A percentile compares a stretch with the other conserved stretches of the same genome.
These are phyloP conservation scores for Zonotrichia leucophrys DNA, from an alignment of 2,113 vertebrate species.

Conservation along the genomic window DNA sequence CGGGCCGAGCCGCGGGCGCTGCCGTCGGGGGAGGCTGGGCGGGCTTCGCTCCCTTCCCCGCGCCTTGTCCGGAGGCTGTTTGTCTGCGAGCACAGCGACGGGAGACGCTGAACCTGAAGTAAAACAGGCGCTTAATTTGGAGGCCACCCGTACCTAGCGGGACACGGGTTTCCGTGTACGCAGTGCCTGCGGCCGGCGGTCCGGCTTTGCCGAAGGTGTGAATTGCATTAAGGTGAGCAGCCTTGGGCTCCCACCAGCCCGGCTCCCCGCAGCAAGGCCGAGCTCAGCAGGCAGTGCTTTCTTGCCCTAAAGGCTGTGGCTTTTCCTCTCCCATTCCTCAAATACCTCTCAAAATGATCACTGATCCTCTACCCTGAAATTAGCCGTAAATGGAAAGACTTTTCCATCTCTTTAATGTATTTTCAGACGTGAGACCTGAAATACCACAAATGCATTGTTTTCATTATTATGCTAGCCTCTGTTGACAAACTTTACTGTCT, in stretches of 20 bases:
- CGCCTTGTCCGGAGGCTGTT: no score
- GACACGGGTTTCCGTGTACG: rapidly evolving
- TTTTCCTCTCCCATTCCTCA: background rate
- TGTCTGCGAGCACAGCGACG: rapidly evolving
- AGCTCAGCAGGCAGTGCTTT: rapidly evolving
- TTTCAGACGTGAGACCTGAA: background rate
- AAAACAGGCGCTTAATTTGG: rapidly evolving
- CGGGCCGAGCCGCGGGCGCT: background rate
- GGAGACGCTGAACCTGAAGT: background rate
- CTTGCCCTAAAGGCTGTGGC: no score
- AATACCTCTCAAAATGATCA: rapidly evolving
- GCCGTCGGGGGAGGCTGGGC: background rate
- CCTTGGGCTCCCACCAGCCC: background rate
- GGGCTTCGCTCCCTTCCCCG: rapidly evolving
- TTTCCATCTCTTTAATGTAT: background rate
- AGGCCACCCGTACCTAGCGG: no score
- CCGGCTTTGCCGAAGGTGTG: background rate
- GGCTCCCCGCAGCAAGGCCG: rapidly evolving
- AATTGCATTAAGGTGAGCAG: rapidly evolving
- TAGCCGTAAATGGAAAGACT: background rate
- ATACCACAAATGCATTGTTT: background rate
- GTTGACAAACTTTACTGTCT: background rate
- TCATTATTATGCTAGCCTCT: background rate
- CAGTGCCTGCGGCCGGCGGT: no score
- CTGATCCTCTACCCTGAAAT: background rate